phyloP scores from a whole-genome alignment of 2,797 vertebrate genomes.

The Halcyon chelicuti region DNA sequence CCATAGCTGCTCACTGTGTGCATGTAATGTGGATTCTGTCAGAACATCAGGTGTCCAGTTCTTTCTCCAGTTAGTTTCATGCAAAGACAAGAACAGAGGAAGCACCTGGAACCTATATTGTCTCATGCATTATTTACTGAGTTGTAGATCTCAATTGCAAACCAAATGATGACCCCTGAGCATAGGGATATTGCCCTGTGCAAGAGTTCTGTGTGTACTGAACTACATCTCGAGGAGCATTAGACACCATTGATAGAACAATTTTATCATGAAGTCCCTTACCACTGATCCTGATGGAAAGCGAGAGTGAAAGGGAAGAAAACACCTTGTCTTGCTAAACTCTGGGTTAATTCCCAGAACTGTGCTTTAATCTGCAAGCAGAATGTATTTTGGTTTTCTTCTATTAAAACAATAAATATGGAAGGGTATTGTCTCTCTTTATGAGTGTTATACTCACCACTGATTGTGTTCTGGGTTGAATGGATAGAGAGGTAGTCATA shows the following conservation, averaged over 20 bases:
- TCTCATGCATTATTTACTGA: background rate
- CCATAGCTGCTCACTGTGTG: background rate
- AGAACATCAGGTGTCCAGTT: background rate
- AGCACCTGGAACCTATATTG: background rate
- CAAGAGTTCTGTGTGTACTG: background rate
- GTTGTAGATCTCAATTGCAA: background rate
- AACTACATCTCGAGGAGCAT: background rate
- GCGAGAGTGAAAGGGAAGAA: background rate
- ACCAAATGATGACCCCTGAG: background rate
- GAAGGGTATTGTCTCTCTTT: background rate
- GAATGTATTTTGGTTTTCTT: background rate
- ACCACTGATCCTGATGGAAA: background rate
- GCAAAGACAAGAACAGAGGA: background rate
- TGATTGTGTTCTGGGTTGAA: conserved; percentile 54
- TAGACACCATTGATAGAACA: background rate
- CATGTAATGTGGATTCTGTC: background rate
- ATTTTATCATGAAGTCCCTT: background rate
- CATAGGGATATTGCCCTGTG: background rate
- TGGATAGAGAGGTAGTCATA: conserved; percentile 65
- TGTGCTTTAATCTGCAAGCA: background rate
- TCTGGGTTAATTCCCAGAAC: background rate
- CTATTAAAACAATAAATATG: background rate
- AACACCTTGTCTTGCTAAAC: background rate
- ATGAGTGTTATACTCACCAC: conserved; percentile 50
- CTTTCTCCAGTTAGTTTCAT: background rate